Conservation (phyloP, 2,797 vertebrate species). For the Jordanella pulchra region DNA sequence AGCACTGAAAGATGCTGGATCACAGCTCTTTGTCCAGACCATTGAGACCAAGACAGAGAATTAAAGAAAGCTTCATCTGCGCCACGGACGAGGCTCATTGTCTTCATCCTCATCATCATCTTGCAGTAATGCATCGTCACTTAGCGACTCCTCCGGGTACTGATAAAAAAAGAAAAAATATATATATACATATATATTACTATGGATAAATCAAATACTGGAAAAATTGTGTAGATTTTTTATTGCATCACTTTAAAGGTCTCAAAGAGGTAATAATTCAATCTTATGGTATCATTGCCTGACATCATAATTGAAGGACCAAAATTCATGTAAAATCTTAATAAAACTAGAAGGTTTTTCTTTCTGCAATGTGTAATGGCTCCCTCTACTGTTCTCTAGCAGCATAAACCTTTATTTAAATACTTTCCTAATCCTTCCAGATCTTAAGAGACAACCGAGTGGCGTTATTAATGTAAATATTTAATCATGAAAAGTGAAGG, state of each 20-base stretch:
- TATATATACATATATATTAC: too few relatives aligned
- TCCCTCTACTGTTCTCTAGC: constrained; percentile 61
- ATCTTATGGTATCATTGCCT: neutral
- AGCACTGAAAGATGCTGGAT: constrained; percentile 50
- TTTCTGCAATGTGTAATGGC: constrained; percentile 35
- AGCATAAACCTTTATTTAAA: neutral
- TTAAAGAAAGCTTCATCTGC: constrained; percentile 87
- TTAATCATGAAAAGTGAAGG: neutral
- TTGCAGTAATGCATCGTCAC: constrained; percentile 92
- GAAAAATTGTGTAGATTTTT: neutral
- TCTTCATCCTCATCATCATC: constrained; percentile 98
- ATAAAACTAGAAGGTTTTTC: neutral
- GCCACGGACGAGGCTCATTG: constrained; percentile 96
- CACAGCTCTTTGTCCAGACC: constrained; percentile 34
- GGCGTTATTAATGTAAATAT: neutral
- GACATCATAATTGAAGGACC: constrained; percentile 11
- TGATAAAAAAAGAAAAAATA: constrained; percentile 58
- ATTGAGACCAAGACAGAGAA: constrained; percentile 1
- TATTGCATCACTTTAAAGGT: constrained; percentile 13
- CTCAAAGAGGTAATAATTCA: constrained; percentile 6
- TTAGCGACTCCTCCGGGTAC: constrained; percentile 94
- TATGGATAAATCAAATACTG: constrained; percentile 4
- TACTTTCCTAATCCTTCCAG: neutral
- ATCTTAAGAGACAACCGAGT: neutral
- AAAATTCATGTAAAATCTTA: neutral